Evolutionary conservation across 2,888 invertebrate species (phyloP).

Genomic region (Trypoxylon attenuatum): DNA sequence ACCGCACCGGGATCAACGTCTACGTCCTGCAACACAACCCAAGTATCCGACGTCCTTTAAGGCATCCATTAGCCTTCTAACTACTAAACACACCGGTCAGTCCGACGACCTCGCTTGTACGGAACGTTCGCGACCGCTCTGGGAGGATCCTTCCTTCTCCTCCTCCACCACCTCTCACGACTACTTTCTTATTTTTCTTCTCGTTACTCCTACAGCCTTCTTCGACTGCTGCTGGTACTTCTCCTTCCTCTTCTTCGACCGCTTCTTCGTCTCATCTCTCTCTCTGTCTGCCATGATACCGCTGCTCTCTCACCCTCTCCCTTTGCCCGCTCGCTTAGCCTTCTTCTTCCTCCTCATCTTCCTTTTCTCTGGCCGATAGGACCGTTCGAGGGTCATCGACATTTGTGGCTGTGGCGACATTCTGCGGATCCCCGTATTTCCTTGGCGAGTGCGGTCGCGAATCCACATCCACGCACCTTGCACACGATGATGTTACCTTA

Average conservation of each 20-base stretch:
- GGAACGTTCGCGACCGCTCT: constrained; percentile 30
- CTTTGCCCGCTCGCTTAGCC: not conserved
- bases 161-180: constrained; percentile 3
- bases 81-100: constrained; percentile 53
- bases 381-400: constrained; percentile 61
- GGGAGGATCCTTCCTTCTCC: constrained; percentile 12
- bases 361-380: constrained; percentile 26
- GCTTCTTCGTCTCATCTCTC: constrained; percentile 12
- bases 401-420: constrained; percentile 46
- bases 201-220: constrained; percentile 35
- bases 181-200: constrained; percentile 16
- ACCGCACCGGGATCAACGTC: constrained; percentile 49
- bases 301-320: not conserved
- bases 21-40: constrained; percentile 42
- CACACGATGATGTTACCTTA: constrained; percentile 48
- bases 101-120: constrained; percentile 49
- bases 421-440: constrained; percentile 29
- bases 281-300: constrained; percentile 1
- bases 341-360: constrained; percentile 2
- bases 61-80: constrained; percentile 58
- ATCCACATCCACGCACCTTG: constrained; percentile 58
- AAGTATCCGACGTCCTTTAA: constrained; percentile 52
- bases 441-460: constrained; percentile 35
- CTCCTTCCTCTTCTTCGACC: constrained; percentile 19
- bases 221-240: constrained; percentile 4